Evolutionary conservation across 2,888 invertebrate species (phyloP), one percentile per base, ranked within the genome.

Genomic region (Tanypteryx hageni): DNA sequence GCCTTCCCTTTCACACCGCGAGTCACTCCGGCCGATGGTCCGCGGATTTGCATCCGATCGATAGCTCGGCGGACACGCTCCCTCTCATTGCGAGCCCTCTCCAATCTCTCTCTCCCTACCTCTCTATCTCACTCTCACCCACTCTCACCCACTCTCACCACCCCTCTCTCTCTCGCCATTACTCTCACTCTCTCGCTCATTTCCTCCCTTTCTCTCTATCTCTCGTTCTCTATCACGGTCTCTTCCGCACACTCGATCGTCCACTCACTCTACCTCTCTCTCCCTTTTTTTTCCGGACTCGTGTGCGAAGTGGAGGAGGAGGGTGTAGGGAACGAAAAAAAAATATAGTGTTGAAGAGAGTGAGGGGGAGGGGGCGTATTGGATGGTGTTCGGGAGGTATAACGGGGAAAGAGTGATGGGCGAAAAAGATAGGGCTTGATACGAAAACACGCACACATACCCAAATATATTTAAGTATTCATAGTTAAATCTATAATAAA

Each of bases 11-110:
- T 76, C 76, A 27, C 76, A 27, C 76, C 76, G 76, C 76, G 76
- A 61, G n/a, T 64, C 64, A 18, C 44, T 64, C n/a, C 27, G 58
- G 3, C 59, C 84, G 31, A 44, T 89, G 89, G 89, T 64, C 64
- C 86, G 16, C 86, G 86, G 86, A 86, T 64, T 64, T 44, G 68
- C 89, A 89, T 89, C 68, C 64, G 89, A 61, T 89, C 68, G 89
- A 89, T 89, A 44, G 44, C 68, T n/a, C 44, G 44, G 44, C 44
- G 44, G 44, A 44, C 44, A 44, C 44, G 44, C 44, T 44, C 44
- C 44, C 44, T 44, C 44, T 44, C 44, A 44, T 44, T 44, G 44
- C 44, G 44, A 44, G 44, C 56, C 44, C 56, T 56, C 56, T 82
- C 14, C 27, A 10, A 31, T 16, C 10, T 22, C 27, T 18, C 14